These are phyloP conservation scores for Labroides dimidiatus DNA, from an alignment of 2,797 vertebrate species.

Conservation along the genomic window DNA sequence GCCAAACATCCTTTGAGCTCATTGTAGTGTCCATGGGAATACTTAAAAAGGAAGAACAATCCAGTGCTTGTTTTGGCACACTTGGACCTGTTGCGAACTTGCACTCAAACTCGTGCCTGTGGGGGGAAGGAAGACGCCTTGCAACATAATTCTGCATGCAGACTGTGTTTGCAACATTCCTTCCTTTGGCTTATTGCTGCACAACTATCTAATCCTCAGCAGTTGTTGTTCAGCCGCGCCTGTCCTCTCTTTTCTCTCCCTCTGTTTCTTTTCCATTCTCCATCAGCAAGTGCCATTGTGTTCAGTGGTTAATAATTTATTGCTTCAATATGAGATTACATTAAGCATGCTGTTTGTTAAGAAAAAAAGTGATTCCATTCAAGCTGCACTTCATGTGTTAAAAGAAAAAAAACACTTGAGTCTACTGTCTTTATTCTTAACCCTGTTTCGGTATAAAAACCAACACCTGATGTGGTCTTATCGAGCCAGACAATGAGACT, in stretches of 20 bases:
- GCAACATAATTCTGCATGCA: conserved; percentile 50
- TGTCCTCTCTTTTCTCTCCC: conserved; percentile 2
- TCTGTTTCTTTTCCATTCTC: conserved; percentile 13
- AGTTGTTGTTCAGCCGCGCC: conserved; percentile 12
- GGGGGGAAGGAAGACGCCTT: conserved; percentile 44
- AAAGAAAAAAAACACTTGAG: too few relatives aligned
- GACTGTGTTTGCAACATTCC: conserved; percentile 49
- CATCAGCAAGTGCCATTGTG: not conserved
- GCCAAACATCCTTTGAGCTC: conserved; percentile 22
- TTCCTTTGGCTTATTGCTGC: conserved; percentile 33
- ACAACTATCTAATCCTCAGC: conserved; percentile 17
- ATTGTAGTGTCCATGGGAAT: conserved; percentile 49
- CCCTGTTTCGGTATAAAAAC: conserved; percentile 6
- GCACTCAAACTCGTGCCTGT: conserved; percentile 33
- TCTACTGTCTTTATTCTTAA: too few relatives aligned
- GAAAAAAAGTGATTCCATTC: conserved; percentile 8
- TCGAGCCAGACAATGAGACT: not conserved
- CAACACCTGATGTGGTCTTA: not conserved
- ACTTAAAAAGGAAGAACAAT: conserved; percentile 68
- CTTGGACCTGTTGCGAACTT: conserved; percentile 42
- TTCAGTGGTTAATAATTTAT: conserved; percentile 8
- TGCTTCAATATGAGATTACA: conserved; percentile 13
- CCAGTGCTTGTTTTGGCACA: conserved; percentile 67
- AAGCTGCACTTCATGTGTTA: not conserved
- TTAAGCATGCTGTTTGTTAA: not conserved